Conservation (phyloP, 2,797 vertebrate genomes). For the Leucoraja ocellata region DNA sequence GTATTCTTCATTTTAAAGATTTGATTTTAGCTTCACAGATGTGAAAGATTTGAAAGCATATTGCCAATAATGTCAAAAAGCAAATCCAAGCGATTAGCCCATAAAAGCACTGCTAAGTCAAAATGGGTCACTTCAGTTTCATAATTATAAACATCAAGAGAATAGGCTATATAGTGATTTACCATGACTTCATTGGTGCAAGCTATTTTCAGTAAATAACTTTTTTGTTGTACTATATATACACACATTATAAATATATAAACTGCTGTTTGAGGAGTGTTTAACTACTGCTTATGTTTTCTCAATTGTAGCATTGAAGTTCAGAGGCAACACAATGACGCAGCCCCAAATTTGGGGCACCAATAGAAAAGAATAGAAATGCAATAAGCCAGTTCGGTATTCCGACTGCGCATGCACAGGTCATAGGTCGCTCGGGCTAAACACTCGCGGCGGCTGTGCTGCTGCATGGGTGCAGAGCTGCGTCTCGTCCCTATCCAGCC, state of each 20-base stretch:
- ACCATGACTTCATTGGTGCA: slow-evolving; percentile 10
- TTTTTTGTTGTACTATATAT: slow-evolving; percentile 22
- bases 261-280: not conserved
- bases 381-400: too few relatives aligned
- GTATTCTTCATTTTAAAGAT: not conserved
- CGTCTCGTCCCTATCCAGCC: too few relatives aligned
- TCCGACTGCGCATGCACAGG: too few relatives aligned
- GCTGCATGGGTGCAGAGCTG: not conserved
- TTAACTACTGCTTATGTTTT: not conserved
- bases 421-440: too few relatives aligned
- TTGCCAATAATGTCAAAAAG: not conserved
- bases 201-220: slow-evolving; percentile 1
- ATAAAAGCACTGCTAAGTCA: not conserved
- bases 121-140: slow-evolving; percentile 8
- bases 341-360: not conserved
- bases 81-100: not conserved
- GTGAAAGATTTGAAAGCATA: slow-evolving; percentile 11
- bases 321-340: not conserved
- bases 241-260: not conserved
- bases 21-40: not conserved
- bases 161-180: not conserved
- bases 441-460: too few relatives aligned
- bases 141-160: slow-evolving; percentile 7
- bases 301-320: not conserved
- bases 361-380: not conserved